Evolutionary conservation across 1,140 invertebrate species (phyloP).

Genomic region (Drosophila nasuta): DNA sequence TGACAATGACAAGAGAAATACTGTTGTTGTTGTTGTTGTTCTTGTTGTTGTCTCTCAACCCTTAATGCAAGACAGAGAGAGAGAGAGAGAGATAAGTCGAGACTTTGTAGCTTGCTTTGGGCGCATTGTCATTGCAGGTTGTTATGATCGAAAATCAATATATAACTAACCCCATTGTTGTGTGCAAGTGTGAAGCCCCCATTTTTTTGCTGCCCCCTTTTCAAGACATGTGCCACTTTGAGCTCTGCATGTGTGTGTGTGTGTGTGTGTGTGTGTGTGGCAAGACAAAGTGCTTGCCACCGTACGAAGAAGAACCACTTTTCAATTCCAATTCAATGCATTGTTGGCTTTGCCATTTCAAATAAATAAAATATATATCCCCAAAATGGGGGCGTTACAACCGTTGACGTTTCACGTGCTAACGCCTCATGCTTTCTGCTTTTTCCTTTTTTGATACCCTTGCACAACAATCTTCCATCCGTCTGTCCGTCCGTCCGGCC

Average conservation of each 20-base stretch:
- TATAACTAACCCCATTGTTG: constrained; percentile 61
- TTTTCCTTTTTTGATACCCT: too few relatives aligned
- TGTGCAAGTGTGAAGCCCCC: constrained; percentile 24
- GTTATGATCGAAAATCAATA: constrained; percentile 82
- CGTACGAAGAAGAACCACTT: not conserved
- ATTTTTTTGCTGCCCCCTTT: not conserved
- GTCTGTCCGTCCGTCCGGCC: not conserved
- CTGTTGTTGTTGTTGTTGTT: constrained; percentile 11
- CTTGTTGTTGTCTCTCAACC: too few relatives aligned
- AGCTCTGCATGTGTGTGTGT: not conserved
- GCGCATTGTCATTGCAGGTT: constrained; percentile 58
- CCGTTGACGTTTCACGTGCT: constrained; percentile 10
- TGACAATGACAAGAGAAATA: constrained; percentile 64
- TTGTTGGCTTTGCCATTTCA: constrained; percentile 34
- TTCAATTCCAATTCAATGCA: constrained; percentile 43
- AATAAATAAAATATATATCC: constrained; percentile 36
- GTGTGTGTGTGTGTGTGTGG: too few relatives aligned
- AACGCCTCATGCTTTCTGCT: not conserved
- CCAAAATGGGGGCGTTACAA: not conserved
- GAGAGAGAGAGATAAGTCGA: constrained; percentile 33
- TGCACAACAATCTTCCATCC: not conserved
- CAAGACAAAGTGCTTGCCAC: not conserved
- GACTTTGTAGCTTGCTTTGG: constrained; percentile 22
- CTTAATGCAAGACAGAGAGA: too few relatives aligned
- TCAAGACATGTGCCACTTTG: constrained; percentile 43